A percentile compares a stretch with the other conserved stretches of the same genome.
Evolutionary conservation across 2,888 invertebrate species (phyloP).

Genomic region (Cremastinae sp.): DNA sequence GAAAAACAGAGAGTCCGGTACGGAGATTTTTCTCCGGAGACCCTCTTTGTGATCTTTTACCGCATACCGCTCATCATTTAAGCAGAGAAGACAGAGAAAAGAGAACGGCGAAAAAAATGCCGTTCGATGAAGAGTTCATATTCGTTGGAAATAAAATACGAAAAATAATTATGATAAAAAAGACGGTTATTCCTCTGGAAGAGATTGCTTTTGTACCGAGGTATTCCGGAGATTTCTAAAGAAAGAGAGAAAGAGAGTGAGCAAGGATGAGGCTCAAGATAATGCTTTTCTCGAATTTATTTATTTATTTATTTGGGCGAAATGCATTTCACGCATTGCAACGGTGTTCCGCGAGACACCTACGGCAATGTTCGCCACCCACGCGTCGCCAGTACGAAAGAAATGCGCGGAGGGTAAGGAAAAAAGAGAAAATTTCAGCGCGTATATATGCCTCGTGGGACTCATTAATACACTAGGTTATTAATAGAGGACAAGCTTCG

Average conservation of each 20-base stretch:
- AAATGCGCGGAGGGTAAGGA: slow-evolving; percentile 27
- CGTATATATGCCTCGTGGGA: slow-evolving; percentile 54
- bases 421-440: slow-evolving; percentile 22
- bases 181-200: slow-evolving; percentile 32
- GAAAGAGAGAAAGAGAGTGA: slow-evolving; percentile 17
- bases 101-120: slow-evolving; percentile 3
- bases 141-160: slow-evolving; percentile 22
- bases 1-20: slow-evolving; percentile 61
- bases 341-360: slow-evolving; percentile 53
- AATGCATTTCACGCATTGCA: slow-evolving; percentile 52
- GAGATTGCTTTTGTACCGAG: slow-evolving; percentile 38
- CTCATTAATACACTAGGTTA: slow-evolving; percentile 73
- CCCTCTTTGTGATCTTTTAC: slow-evolving; percentile 57
- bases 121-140: slow-evolving; percentile 21
- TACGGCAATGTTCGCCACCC: slow-evolving; percentile 60
- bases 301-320: slow-evolving; percentile 20
- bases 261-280: neutral
- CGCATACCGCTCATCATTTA: slow-evolving; percentile 51
- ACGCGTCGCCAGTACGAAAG: slow-evolving; percentile 57
- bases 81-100: neutral
- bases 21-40: slow-evolving; percentile 32
- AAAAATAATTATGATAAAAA: slow-evolving; percentile 37
- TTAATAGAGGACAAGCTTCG: slow-evolving; percentile 74
- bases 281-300: neutral
- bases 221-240: slow-evolving; percentile 27